Evolutionary conservation across 2,888 invertebrate genomes (phyloP).

Genomic region (Diarsia dahlii): DNA sequence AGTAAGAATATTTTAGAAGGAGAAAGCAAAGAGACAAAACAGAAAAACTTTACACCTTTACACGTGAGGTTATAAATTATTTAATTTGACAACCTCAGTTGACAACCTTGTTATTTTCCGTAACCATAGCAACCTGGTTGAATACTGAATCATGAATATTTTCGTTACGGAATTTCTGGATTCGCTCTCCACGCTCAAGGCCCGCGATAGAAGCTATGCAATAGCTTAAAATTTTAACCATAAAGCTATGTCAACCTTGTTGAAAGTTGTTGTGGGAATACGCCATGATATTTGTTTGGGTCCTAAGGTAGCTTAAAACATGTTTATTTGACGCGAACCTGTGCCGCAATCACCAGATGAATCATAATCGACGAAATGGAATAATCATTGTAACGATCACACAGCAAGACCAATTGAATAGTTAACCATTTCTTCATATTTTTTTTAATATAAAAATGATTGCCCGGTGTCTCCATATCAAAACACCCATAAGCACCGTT

Average conservation of each 20-base stretch:
- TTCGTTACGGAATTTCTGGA: no score
- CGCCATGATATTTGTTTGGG: neutral
- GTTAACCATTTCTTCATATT: neutral
- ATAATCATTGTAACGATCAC: neutral
- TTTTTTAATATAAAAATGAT: constrained; percentile 30
- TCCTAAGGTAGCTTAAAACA: neutral
- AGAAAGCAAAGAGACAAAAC: no score
- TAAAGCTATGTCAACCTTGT: neutral
- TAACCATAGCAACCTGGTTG: no score
- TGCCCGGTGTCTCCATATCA: constrained; percentile 28
- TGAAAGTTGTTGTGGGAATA: neutral
- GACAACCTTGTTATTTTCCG: no score
- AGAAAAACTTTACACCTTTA: no score
- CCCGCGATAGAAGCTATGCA: no score
- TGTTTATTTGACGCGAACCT: neutral
- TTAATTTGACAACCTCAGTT: no score
- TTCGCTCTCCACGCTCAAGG: no score
- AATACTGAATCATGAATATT: no score
- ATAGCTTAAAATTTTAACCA: no score
- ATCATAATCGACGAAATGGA: neutral
- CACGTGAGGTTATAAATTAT: no score
- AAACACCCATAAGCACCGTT: constrained; percentile 29
- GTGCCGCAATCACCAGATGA: neutral
- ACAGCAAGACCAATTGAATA: neutral
- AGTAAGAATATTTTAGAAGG: no score